phyloP scores from a whole-genome alignment of 1,140 invertebrate species.

The Trialeurodes vaporariorum region DNA sequence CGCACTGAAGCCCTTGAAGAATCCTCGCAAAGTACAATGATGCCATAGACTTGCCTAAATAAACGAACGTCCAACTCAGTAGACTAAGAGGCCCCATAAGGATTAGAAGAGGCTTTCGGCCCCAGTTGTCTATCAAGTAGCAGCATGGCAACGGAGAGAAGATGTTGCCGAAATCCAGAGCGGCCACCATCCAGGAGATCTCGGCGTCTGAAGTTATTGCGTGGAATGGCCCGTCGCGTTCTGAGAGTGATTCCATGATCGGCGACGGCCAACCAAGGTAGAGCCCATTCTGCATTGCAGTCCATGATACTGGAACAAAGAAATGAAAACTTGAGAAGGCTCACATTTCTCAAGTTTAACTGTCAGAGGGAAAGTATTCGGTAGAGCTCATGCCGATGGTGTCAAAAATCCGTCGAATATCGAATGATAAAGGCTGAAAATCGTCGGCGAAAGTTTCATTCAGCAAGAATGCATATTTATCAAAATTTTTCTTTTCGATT shows the following conservation, averaged over 20 bases:
- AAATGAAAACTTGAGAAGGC: too few species aligned
- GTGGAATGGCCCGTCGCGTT: background rate
- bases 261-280: slow-evolving; percentile 17
- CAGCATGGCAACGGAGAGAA: slow-evolving; percentile 24
- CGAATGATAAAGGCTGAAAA: too few species aligned
- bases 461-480: too few species aligned
- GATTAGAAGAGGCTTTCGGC: slow-evolving; percentile 55
- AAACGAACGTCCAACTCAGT: slow-evolving; percentile 14
- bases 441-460: too few species aligned
- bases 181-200: slow-evolving; percentile 17
- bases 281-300: background rate
- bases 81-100: slow-evolving; percentile 42
- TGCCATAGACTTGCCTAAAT: slow-evolving; percentile 40
- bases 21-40: background rate
- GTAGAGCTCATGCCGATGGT: background rate
- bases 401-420: background rate
- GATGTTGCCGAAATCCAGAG: slow-evolving; percentile 19
- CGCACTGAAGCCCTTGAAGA: slow-evolving; percentile 48
- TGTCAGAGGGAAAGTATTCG: too few species aligned
- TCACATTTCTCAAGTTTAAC: too few species aligned
- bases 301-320: background rate
- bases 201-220: background rate
- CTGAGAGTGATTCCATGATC: slow-evolving; percentile 4
- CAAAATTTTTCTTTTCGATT: too few species aligned
- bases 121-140: slow-evolving; percentile 55